Base-by-base conservation (phyloP, 2,113 vertebrate species). In the Galbula dea region DNA sequence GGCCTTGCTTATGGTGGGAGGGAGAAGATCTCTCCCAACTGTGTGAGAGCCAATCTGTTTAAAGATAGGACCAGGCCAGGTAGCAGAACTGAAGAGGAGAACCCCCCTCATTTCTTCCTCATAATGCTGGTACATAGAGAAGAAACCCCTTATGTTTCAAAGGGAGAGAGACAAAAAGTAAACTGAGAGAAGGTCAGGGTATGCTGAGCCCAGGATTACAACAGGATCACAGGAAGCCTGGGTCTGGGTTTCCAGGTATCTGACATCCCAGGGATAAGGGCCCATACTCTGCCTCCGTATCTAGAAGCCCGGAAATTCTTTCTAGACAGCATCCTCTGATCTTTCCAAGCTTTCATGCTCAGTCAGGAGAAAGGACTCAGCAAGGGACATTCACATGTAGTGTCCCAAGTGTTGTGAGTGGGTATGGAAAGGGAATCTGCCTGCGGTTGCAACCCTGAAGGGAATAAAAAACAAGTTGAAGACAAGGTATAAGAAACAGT, bases 391-490 rank as follows among this genome's bases (percentile, higher is more conserved):
- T 55, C 29, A 27, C 6, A 12, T 22, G 41, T 36, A 19, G 32
- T 24, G 15, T 63, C 62, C 39, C 41, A 69, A 61, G 45, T 16
- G 39, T 11, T 22, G 12, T 61, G 39, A 68, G 62, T n/a, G 23
- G 26, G 17, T 29, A 16, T 2, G 1, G 39, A n/a, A 83, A 45
- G 41, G 51, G 19, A 83, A 62, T 15, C 46, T 66, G 10, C 32
- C 67, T 83, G 54, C 54, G 58, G 46, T 29, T 65, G 54, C 32
- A 68, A 2, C 43, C 30, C 41, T 45, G 37, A 74, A 15, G 5
- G n/a, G 12, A 1, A 8, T 2, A 67, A 74, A 68, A 79, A 9
- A 0, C 13, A 16, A 1, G 0, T 6, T 83, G 55, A 61, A 27
- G 41, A 48, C 54, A 54, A 86, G 15, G 36, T 83, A 54, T 83